A percentile compares a stretch with the other conserved stretches of the same genome.
Conservation (phyloP, 2,113 vertebrate genomes). For the Emydocephalus ijimae region DNA sequence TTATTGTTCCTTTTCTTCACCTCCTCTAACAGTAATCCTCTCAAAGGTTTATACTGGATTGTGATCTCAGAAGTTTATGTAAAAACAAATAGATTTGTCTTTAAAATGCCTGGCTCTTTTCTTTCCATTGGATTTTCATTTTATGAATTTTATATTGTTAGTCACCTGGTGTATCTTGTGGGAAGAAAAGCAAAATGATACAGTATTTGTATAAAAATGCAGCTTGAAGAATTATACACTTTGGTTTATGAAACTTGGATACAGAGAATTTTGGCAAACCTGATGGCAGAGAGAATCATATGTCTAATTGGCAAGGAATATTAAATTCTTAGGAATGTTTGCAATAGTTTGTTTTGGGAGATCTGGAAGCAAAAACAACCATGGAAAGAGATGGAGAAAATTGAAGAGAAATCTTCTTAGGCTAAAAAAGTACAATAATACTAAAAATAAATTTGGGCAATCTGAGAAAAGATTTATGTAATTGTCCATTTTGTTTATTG, state of each 20-base stretch:
- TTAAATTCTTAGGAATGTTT: not conserved
- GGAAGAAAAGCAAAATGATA: not conserved
- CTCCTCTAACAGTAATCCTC: not conserved
- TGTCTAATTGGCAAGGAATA: not conserved
- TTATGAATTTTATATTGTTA: not conserved
- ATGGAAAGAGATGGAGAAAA: not conserved
- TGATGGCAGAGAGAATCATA: not conserved
- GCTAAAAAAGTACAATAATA: not conserved
- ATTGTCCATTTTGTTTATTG: slow-evolving; percentile 5
- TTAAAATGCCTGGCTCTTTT: not conserved
- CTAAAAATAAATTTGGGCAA: not conserved
- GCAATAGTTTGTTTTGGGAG: not conserved
- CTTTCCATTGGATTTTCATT: not conserved
- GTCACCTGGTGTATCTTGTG: not conserved
- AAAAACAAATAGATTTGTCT: not conserved
- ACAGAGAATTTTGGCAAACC: not conserved
- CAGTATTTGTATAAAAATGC: not conserved
- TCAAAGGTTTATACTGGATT: not conserved
- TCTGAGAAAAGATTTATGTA: not conserved
- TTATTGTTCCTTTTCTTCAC: not conserved
- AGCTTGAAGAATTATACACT: not conserved
- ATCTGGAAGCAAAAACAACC: not conserved
- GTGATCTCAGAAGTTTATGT: not conserved
- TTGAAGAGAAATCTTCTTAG: not conserved
- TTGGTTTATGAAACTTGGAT: not conserved